Base-by-base conservation (phyloP, 64 coral and sea anemone species). In the Anthopleura sola region DNA sequence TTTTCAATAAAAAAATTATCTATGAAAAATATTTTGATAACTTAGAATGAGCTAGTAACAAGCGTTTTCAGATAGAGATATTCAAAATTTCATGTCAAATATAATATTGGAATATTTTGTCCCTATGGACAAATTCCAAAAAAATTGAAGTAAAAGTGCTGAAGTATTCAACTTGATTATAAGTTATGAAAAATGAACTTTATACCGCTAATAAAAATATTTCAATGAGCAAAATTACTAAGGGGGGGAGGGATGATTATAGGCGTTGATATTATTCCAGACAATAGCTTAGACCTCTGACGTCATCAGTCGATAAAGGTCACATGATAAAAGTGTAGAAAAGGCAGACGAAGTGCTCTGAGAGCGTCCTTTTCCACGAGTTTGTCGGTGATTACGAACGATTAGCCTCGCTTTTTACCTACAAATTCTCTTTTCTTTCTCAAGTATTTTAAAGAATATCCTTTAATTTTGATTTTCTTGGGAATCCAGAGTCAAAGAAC, bases 311-410 rank as follows among this genome's bases (percentile, higher is more conserved):
- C 29, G 16, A 71, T 26, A 71, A 71, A 71, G 66, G 66, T 71
- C 66, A 71, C 66, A 71, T 71, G 66, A 71, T 29, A 71, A 11
- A 71, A n/a, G 16, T 32, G 24, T 36, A 71, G 31, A 71, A 71
- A 71, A 71, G 66, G 6, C 26, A 71, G 66, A 34, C 66, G 8
- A 32, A 16, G 29, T 71, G 29, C 14, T 71, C 26, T 10, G 66
- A 32, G 66, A 71, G 66, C 66, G 66, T 71, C 66, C 31, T 71
- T n/a, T 71, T 71, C 66, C 66, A 71, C 66, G 66, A 33, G 66
- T 71, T 71, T 3, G 28, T 34, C 66, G 66, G 5, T 29, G 26
- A 71, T 32, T 5, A n/a, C 60, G 24, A 66, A 66, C 23, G 11
- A 33, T 71, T 29, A 32, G n/a, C 66, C 34, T 71, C n/a, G 28